These are phyloP conservation scores for Cotesia glomerata DNA, from an alignment of 1,140 invertebrate genomes.

Conservation along the genomic window DNA sequence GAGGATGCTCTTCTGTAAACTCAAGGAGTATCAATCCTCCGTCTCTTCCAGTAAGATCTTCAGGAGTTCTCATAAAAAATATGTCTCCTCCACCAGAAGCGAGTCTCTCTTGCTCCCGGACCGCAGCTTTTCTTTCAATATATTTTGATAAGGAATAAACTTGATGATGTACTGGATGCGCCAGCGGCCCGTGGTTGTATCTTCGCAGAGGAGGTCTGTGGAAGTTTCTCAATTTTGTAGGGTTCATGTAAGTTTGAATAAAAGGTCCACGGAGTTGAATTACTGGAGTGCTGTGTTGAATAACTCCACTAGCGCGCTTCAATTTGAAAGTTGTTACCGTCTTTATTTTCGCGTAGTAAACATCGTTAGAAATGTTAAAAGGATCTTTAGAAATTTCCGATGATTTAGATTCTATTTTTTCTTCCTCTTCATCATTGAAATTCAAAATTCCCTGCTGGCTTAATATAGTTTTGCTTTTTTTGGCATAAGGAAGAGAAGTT, in stretches of 20 bases:
- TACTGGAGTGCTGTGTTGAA: conserved; percentile 97
- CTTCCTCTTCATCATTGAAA: conserved; percentile 83
- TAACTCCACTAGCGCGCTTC: conserved; percentile 83
- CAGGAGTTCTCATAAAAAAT: conserved; percentile 97
- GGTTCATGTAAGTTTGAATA: conserved; percentile 91
- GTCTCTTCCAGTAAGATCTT: conserved; percentile 94
- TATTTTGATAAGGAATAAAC: conserved; percentile 86
- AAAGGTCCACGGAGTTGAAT: conserved; percentile 95
- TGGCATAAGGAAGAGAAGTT: conserved; percentile 91
- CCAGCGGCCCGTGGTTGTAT: conserved; percentile 82
- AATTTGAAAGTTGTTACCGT: conserved; percentile 78
- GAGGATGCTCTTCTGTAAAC: conserved; percentile 98
- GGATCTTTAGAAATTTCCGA: conserved; percentile 92
- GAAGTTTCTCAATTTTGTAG: conserved; percentile 86
- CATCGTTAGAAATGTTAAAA: conserved; percentile 98
- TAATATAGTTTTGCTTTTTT: conserved; percentile 94
- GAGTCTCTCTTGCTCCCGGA: conserved; percentile 90
- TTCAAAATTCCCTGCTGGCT: conserved; percentile 96
- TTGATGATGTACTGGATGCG: conserved; percentile 74
- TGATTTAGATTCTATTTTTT: conserved; percentile 76
- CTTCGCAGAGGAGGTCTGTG: conserved; percentile 90
- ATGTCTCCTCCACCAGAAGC: conserved; percentile 97
- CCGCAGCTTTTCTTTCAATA: conserved; percentile 91
- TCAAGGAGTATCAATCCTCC: conserved; percentile 93
- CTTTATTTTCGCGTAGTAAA: conserved; percentile 90